A percentile compares a stretch with the other conserved stretches of the same genome.
These are phyloP conservation scores for Agapornis roseicollis DNA, from an alignment of 2,113 vertebrate genomes.

Conservation along the genomic window DNA sequence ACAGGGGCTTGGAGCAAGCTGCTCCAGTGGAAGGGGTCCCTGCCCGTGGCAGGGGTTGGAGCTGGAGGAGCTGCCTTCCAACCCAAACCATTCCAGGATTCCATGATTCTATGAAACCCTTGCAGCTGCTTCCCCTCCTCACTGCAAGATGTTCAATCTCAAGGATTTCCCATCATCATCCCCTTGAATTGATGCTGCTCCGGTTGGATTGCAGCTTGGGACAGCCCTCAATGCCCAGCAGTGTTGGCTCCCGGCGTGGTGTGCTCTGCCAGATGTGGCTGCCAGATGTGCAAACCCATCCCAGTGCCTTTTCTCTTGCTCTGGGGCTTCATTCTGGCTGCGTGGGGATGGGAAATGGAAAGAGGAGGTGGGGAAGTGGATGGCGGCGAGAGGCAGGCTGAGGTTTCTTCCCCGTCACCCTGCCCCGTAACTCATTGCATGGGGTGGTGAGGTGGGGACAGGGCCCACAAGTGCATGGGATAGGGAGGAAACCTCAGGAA, in stretches of 20 bases:
- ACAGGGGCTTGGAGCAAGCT: background rate
- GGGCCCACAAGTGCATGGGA: fast-evolving
- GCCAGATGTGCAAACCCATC: background rate
- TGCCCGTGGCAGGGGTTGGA: background rate
- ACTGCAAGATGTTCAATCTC: fast-evolving
- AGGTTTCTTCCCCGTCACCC: background rate
- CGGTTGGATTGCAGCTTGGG: fast-evolving
- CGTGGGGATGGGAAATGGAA: fast-evolving
- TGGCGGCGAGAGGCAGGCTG: background rate
- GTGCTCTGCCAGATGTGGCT: background rate
- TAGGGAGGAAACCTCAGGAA: background rate
- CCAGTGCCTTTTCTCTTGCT: fast-evolving
- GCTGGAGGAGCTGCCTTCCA: background rate
- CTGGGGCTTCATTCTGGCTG: fast-evolving
- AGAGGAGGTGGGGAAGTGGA: background rate
- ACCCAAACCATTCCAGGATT: background rate
- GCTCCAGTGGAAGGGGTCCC: background rate
- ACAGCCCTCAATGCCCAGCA: background rate
- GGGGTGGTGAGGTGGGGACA: background rate
- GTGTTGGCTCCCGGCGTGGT: fast-evolving
- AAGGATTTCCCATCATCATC: background rate
- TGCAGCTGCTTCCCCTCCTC: background rate
- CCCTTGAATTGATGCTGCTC: fast-evolving
- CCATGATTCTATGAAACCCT: background rate
- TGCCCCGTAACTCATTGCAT: fast-evolving